Evolutionary conservation across 2,888 invertebrate genomes (phyloP).

Genomic region (Sericinus montela): DNA sequence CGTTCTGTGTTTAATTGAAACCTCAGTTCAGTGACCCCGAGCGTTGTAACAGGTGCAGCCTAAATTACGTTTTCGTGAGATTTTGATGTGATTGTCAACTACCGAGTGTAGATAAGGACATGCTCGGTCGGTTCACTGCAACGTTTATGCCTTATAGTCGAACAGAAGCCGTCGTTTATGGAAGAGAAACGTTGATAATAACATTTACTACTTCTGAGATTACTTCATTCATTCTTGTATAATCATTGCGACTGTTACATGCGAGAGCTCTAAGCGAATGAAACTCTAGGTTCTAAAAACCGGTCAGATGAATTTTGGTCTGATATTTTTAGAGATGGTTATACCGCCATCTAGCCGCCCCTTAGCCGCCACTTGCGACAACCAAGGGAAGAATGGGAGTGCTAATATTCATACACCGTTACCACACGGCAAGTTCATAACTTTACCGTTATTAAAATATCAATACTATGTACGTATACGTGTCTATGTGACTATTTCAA

Average conservation of each 20-base stretch:
- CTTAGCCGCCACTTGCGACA: too few relatives aligned
- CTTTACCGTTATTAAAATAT: too few relatives aligned
- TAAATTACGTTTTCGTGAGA: constrained; percentile 75
- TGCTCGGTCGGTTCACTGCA: constrained; percentile 40
- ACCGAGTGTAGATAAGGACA: constrained; percentile 57
- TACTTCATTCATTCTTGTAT: constrained; percentile 71
- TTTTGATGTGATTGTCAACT: constrained; percentile 63
- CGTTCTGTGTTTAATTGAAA: constrained; percentile 66
- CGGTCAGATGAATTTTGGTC: constrained; percentile 12
- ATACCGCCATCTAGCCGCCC: too few relatives aligned
- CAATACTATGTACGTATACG: too few relatives aligned
- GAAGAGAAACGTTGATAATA: constrained; percentile 64
- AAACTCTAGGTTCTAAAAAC: constrained; percentile 9
- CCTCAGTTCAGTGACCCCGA: constrained; percentile 50
- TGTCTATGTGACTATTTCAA: too few relatives aligned
- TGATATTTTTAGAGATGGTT: too few relatives aligned
- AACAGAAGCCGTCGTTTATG: constrained; percentile 73
- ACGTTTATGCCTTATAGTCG: constrained; percentile 60
- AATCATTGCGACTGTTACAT: constrained; percentile 49
- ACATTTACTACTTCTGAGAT: constrained; percentile 59
- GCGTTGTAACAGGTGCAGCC: constrained; percentile 72
- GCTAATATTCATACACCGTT: too few relatives aligned
- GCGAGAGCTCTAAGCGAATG: constrained; percentile 26
- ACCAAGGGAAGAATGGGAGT: too few relatives aligned
- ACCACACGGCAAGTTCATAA: too few relatives aligned